A percentile compares a stretch with the other conserved stretches of the same genome.
These are phyloP conservation scores for Gandaritis pyraliata DNA, from an alignment of 2,888 invertebrate species.

Conservation along the genomic window DNA sequence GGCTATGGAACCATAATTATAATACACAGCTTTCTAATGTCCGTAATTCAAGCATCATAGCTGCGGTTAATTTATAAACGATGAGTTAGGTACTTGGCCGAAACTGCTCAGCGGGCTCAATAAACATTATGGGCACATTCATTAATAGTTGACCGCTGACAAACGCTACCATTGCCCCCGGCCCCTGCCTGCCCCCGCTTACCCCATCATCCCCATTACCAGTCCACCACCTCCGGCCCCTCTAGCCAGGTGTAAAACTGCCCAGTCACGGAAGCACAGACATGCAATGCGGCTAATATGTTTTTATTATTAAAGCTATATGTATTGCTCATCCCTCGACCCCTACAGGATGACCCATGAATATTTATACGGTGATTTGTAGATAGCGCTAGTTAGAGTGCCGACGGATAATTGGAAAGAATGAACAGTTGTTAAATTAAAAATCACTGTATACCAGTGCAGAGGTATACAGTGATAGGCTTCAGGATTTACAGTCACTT, in stretches of 20 bases:
- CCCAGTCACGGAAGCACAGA: slow-evolving; percentile 81
- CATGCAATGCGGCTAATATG: slow-evolving; percentile 83
- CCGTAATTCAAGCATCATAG: slow-evolving; percentile 5
- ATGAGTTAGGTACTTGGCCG: slow-evolving; percentile 65
- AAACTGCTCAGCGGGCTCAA: slow-evolving; percentile 77
- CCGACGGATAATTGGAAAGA: slow-evolving; percentile 34
- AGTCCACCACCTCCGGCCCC: slow-evolving; percentile 43
- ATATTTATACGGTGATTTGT: slow-evolving; percentile 81
- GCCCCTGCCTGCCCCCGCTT: slow-evolving; percentile 48
- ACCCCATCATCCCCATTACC: slow-evolving; percentile 44
- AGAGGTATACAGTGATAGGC: background rate
- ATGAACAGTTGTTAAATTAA: slow-evolving; percentile 3
- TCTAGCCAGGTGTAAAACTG: slow-evolving; percentile 82
- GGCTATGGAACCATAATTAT: background rate
- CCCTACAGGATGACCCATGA: slow-evolving; percentile 70
- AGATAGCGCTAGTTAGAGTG: slow-evolving; percentile 53
- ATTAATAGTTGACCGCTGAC: slow-evolving; percentile 81
- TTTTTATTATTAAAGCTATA: slow-evolving; percentile 80
- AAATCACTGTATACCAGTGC: slow-evolving; percentile 3
- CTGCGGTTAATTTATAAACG: slow-evolving; percentile 71
- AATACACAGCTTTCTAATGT: background rate
- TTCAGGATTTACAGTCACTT: too few species aligned
- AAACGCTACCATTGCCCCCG: slow-evolving; percentile 72
- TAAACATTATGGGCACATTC: slow-evolving; percentile 80
- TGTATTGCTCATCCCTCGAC: slow-evolving; percentile 70